phyloP scores from a whole-genome alignment of 1,140 invertebrate genomes.

The Zaprionus kolodkinae region DNA sequence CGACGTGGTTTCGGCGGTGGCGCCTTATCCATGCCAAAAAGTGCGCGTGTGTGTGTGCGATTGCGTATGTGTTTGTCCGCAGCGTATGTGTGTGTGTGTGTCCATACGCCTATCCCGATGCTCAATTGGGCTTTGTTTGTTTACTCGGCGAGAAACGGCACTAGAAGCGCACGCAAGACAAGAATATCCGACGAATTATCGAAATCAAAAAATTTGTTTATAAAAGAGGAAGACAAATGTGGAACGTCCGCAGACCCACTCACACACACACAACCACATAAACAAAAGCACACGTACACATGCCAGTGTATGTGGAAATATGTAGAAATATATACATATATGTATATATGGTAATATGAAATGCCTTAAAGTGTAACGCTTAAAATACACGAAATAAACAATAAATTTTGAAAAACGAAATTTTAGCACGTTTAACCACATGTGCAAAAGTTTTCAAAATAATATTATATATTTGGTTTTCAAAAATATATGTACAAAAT shows the following conservation, averaged over 20 bases:
- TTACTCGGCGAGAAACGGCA: slow-evolving; percentile 69
- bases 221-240: slow-evolving; percentile 82
- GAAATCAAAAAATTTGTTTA: slow-evolving; percentile 75
- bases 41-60: not conserved
- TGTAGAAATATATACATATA: not conserved
- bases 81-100: slow-evolving; percentile 27
- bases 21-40: slow-evolving; percentile 44
- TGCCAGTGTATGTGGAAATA: not conserved
- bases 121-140: slow-evolving; percentile 75
- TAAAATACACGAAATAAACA: slow-evolving; percentile 78
- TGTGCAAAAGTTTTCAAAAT: slow-evolving; percentile 79
- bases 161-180: slow-evolving; percentile 74
- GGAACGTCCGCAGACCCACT: slow-evolving; percentile 61
- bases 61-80: not conserved
- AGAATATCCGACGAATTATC: slow-evolving; percentile 75
- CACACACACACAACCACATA: slow-evolving; percentile 8
- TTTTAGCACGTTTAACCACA: slow-evolving; percentile 78
- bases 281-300: slow-evolving; percentile 1
- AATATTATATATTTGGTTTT: slow-evolving; percentile 11
- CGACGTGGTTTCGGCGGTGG: slow-evolving; percentile 68
- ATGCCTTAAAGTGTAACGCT: slow-evolving; percentile 77
- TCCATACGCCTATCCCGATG: slow-evolving; percentile 49
- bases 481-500: not conserved
- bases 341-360: slow-evolving; percentile 48
- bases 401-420: slow-evolving; percentile 72